Base-by-base conservation (phyloP, 2,113 vertebrate species). In the Zosterops lateralis region DNA sequence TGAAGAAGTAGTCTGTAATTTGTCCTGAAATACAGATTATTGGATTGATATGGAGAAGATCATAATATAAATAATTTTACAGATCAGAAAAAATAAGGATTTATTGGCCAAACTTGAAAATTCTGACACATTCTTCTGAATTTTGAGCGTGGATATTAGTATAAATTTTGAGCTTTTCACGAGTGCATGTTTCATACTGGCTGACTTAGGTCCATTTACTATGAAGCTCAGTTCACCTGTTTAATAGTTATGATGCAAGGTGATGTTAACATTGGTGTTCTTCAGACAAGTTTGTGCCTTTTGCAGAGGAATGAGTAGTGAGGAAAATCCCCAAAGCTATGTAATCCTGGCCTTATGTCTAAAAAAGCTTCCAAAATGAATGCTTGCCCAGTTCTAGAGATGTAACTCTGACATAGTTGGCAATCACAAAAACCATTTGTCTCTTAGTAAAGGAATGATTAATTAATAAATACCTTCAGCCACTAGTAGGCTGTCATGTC, bases 221-320 rank as follows among this genome's bases (percentile, higher is more conserved):
- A 0, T 8, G 12, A 76, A 65, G 22, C 40, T 17, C 19, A n/a
- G 17, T 44, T 75, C 12, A 25, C 19, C 14, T 70, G 19, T 29
- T 80, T 61, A 34, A 31, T 6, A 20, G 10, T 40, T 45, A 21
- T 24, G 51, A 31, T 51, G n/a, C 16, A 61, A 54, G 5, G 8
- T 65, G 15, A 22, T 66, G 5, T 16, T 36, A 57, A 17, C 12
- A 24, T 32, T 70, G 50, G 14, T 62, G 26, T 53, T 84, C 36
- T 91, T 84, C 47, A n/a, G 61, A 62, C 3, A 2, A 31, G 12
- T 34, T 77, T 74, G 25, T 70, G 24, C 24, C 20, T 67, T 50
- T n/a, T 22, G 17, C 2, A 21, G 14, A 3, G 8, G 13, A 67
- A 16, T 2, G 8, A 13, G 9, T 15, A 6, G 1, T 32, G 14